Base-by-base conservation (phyloP, 2,113 vertebrate species). In the Ciconia boyciana region DNA sequence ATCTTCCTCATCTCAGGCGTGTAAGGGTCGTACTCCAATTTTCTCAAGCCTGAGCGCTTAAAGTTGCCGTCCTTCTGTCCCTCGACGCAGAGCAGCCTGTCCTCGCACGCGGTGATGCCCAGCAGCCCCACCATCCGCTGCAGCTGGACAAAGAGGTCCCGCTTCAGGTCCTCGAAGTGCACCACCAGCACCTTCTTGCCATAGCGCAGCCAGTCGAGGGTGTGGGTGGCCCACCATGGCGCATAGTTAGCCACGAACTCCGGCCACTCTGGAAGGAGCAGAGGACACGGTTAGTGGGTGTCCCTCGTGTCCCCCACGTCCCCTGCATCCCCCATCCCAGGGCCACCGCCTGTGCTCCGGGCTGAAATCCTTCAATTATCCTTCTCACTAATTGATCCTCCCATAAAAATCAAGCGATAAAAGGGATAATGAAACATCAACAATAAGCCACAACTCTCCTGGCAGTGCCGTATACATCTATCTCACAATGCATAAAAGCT, bases 41-140 rank as follows among this genome's bases (percentile, higher is more conserved):
- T 99, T 12, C 99, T 96, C 22, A 99, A 97, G 32, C 99, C 99
- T 0, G 99, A 99, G 8, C 99, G 98, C 93, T 99, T 99, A 91
- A 99, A 99, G 97, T 99, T 99, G 36, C 99, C 99, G 0, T 99
- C 99, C 95, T 99, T 99, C 96, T 99, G 99, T 7, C 99, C 98
- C 96, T 99, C 99, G 9, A 99, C 99, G 4, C 99, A 99, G 34
- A 99, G 98, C 83, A 99, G 98, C 46, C 99, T 98, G 95, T 99
- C 99, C 97, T 99, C 98, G 4, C 98, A 98, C 65, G 98, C 99
- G 0, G 98, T 19, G 77, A 99, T 97, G 21, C 98, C 98, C 97
- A 99, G 97, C 85, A 99, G 98, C 41, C 98, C 94, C 36, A 99
- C 99, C 98, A 99, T 99, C 11, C 97, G 97, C 97, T 99, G 99